Evolutionary conservation across 1,140 invertebrate genomes (phyloP), one percentile per base, ranked within the genome.

Genomic region (Carcinoscorpius rotundicauda): DNA sequence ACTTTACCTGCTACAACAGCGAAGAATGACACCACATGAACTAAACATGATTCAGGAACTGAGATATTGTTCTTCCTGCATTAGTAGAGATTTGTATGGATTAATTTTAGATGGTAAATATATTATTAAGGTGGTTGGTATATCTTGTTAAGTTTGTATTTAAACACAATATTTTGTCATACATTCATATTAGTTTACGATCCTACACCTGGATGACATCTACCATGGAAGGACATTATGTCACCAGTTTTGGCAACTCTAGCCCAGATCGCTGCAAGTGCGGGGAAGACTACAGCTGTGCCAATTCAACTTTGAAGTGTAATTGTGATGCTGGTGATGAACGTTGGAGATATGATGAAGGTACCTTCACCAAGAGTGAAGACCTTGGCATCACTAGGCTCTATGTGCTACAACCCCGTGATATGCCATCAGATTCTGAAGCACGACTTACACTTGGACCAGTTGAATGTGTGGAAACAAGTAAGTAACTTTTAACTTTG

Each of bases 401-500:
- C 85, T 86, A 88, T 62, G 92, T 95, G 71, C 74, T 93, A 49
- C 91, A 93, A 72, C 89, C 93, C 72, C 85, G 86, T 68, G 85
- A 91, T 74, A 78, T 92, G 61, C 83, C 86, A 63, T 82, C 85
- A 66, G 86, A 91, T 74, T 88, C 90, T 1, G 84, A 87, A 66
- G 92, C 88, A 3, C 81, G 89, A 69, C 88, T 97, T 6, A 93
- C 89, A 2, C 77, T 96, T 9, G 92, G 92, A 4, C 89, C 91
- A 8, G 78, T 96, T 60, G 88, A 93, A 76, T 96, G 93, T 77
- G 91, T 94, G 59, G 92, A 95, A 82, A 93, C 90, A 65, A 93
- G 92, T 94, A 79, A 83, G 84, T 79, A 65, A 63, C 58, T 58
- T 10, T 58, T 66, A 60, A 56, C 8, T 66, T 68, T 57, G 51